These are phyloP conservation scores for Okapia johnstoni DNA, from an alignment of 2,113 vertebrate genomes.

Conservation along the genomic window DNA sequence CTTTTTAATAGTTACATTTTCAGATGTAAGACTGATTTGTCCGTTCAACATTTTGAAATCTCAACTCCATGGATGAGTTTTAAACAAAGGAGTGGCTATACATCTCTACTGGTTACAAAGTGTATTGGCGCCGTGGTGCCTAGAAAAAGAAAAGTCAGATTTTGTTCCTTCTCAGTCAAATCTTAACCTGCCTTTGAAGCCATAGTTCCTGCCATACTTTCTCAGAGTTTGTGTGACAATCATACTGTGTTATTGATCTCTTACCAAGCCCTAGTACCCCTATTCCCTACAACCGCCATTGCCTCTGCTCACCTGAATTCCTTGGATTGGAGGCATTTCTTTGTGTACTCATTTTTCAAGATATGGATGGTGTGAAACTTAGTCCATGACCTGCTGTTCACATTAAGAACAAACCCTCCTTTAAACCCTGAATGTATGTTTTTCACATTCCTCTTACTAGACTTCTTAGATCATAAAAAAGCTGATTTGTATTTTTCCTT, in stretches of 20 bases:
- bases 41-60: not conserved
- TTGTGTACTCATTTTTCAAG: not conserved
- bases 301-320: not conserved
- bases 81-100: not conserved
- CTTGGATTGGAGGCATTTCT: not conserved
- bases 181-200: not conserved
- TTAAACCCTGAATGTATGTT: not conserved
- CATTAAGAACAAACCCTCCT: not conserved
- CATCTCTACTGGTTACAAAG: not conserved
- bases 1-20: not conserved
- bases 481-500: not conserved
- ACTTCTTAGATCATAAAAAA: not conserved
- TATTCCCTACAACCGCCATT: rapidly evolving
- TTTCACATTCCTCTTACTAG: not conserved
- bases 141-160: not conserved
- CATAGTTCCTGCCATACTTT: not conserved
- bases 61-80: not conserved
- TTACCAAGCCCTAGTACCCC: not conserved
- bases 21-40: not conserved
- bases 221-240: not conserved
- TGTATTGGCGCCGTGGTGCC: not conserved
- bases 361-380: not conserved
- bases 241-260: not conserved
- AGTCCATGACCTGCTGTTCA: not conserved
- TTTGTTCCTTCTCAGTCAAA: not conserved